These are phyloP conservation scores for Conomelus anceps DNA, from an alignment of 2,888 invertebrate species.

Conservation along the genomic window DNA sequence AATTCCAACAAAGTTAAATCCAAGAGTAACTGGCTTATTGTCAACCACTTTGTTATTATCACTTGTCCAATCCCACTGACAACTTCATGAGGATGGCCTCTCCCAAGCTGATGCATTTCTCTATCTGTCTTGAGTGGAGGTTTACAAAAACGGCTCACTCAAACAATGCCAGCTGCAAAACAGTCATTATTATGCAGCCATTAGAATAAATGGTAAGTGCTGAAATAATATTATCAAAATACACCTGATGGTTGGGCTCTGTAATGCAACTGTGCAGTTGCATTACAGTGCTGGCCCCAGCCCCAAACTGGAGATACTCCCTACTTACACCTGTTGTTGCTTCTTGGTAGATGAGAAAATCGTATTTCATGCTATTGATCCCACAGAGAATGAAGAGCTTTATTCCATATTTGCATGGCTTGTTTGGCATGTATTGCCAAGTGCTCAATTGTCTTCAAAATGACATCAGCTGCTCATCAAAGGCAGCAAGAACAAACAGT, in stretches of 20 bases:
- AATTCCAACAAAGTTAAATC: slow-evolving; percentile 21
- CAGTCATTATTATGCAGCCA: not conserved
- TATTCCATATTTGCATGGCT: slow-evolving; percentile 9
- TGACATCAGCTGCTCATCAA: slow-evolving; percentile 11
- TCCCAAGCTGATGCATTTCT: not conserved
- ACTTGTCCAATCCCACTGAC: slow-evolving; percentile 20
- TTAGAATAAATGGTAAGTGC: slow-evolving; percentile 4
- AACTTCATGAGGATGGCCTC: slow-evolving; percentile 6
- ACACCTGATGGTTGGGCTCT: slow-evolving; percentile 9
- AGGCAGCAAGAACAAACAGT: not conserved
- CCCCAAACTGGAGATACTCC: not conserved
- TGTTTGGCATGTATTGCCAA: slow-evolving; percentile 5
- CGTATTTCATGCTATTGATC: not conserved
- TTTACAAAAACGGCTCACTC: slow-evolving; percentile 2
- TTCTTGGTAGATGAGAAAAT: not conserved
- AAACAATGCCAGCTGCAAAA: not conserved
- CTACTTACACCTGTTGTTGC: not conserved
- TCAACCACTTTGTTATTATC: slow-evolving; percentile 26
- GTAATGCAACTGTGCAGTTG: not conserved
- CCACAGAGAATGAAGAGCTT: not conserved
- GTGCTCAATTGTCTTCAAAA: slow-evolving; percentile 2
- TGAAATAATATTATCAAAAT: slow-evolving; percentile 14
- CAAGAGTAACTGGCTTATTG: slow-evolving; percentile 18
- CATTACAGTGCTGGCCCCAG: slow-evolving; percentile 10
- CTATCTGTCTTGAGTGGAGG: slow-evolving; percentile 4